These are phyloP conservation scores for Lithophane leautieri DNA, from an alignment of 2,888 invertebrate genomes.

Conservation along the genomic window DNA sequence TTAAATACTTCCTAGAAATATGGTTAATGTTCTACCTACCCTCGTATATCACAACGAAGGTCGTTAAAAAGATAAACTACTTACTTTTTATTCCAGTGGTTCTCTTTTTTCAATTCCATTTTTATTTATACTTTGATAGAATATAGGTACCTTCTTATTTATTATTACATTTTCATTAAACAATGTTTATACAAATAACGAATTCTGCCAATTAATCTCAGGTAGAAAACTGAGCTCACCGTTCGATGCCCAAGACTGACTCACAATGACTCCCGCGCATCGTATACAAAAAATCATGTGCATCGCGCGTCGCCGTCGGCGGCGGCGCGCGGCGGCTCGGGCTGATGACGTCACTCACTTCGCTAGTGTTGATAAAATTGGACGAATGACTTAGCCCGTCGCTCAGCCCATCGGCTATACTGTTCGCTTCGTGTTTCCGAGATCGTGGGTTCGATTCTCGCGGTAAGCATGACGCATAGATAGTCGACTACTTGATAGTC, in stretches of 20 bases:
- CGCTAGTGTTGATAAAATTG: constrained; percentile 53
- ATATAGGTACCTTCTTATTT: neutral
- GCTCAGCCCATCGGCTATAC: constrained; percentile 46
- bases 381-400: constrained; percentile 20
- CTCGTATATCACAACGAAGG: neutral
- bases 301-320: neutral
- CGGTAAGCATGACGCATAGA: constrained; percentile 81
- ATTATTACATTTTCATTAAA: neutral
- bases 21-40: constrained; percentile 3
- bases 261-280: constrained; percentile 31
- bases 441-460: constrained; percentile 68
- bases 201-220: neutral
- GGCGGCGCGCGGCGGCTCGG: constrained; percentile 12
- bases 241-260: neutral
- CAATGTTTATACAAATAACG: too few species aligned
- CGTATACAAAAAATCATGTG: constrained; percentile 30
- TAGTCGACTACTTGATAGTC: constrained; percentile 71
- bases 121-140: neutral
- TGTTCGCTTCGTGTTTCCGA: constrained; percentile 32
- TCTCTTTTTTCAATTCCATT: neutral
- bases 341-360: constrained; percentile 60
- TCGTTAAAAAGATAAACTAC: neutral
- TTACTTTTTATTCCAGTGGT: neutral
- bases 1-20: constrained; percentile 29
- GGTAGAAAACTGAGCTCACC: neutral